phyloP scores from a whole-genome alignment of 1,140 invertebrate species.

The Anagrus nilaparvatae region DNA sequence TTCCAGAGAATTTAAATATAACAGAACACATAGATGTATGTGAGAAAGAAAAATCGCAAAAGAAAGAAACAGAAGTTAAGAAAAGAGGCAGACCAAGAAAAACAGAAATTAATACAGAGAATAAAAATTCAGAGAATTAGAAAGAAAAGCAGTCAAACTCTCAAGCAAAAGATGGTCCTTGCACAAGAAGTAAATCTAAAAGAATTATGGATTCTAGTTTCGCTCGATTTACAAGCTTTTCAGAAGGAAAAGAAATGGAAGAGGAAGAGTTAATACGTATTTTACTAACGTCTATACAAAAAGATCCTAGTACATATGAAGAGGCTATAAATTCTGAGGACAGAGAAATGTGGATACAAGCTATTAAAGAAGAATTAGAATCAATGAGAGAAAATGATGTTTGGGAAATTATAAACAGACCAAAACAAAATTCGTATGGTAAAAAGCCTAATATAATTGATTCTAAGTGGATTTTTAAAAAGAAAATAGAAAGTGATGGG shows the following conservation, averaged over 20 bases:
- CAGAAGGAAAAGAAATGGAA: slow-evolving; percentile 2
- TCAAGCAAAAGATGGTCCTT: slow-evolving; percentile 1
- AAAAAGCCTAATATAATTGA: slow-evolving; percentile 18
- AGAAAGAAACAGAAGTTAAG: slow-evolving; percentile 7
- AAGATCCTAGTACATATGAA: slow-evolving; percentile 16
- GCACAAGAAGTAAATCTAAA: slow-evolving; percentile 12
- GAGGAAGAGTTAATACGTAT: slow-evolving; percentile 12
- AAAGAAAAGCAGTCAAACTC: slow-evolving; percentile 5
- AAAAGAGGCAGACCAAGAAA: slow-evolving; percentile 13
- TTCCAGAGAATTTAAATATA: slow-evolving; percentile 7
- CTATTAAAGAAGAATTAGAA: slow-evolving; percentile 21
- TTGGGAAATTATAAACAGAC: slow-evolving; percentile 20
- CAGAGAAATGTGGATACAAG: slow-evolving; percentile 18
- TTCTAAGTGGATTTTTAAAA: slow-evolving; percentile 29
- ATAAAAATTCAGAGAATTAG: slow-evolving; percentile 4
- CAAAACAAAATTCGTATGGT: slow-evolving; percentile 14
- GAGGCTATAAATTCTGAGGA: slow-evolving; percentile 19
- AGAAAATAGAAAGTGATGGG: slow-evolving; percentile 27
- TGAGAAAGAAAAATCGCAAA: not conserved
- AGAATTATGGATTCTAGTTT: slow-evolving; percentile 10
- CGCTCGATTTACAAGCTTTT: slow-evolving; percentile 9
- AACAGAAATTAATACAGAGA: slow-evolving; percentile 6
- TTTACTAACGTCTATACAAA: slow-evolving; percentile 11
- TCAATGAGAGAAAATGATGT: slow-evolving; percentile 19
- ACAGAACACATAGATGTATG: not conserved